Conservation (phyloP, 1,140 invertebrate species). For the Brachionus asplanchnoidis region DNA sequence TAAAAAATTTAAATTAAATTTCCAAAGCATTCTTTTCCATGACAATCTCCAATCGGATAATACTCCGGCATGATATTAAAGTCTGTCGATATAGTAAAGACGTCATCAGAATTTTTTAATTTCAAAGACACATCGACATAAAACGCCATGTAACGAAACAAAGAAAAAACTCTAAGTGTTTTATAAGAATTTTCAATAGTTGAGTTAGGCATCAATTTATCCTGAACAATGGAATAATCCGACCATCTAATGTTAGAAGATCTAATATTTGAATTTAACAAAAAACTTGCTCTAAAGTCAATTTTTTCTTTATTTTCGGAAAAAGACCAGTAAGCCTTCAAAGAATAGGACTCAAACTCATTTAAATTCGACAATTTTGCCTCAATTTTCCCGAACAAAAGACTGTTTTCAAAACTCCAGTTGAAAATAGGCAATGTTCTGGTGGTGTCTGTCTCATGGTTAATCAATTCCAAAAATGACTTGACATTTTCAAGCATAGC, state of each 20-base stretch:
- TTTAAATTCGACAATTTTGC: neutral
- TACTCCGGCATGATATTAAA: constrained; percentile 49
- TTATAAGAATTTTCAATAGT: neutral
- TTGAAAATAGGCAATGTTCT: neutral
- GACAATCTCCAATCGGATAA: constrained; percentile 48
- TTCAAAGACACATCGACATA: constrained; percentile 8
- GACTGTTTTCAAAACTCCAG: constrained; percentile 7
- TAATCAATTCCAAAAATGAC: neutral
- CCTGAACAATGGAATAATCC: neutral
- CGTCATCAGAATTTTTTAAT: constrained; percentile 26
- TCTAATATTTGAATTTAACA: neutral
- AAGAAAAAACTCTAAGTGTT: neutral
- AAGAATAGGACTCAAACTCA: neutral
- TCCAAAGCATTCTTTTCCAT: constrained; percentile 46
- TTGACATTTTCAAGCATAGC: neutral
- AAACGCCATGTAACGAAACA: constrained; percentile 4
- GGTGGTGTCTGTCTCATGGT: neutral
- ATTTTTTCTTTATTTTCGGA: constrained; percentile 2
- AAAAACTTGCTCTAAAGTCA: neutral
- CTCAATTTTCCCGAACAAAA: neutral
- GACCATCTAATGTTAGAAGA: neutral
- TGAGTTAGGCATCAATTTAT: neutral
- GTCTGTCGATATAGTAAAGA: constrained; percentile 49
- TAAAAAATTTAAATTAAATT: constrained; percentile 45
- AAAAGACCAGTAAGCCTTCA: neutral